Evolutionary conservation across 2,113 vertebrate genomes (phyloP), one percentile per base, ranked within the genome.

Genomic region (Myxocyprinus asiaticus): DNA sequence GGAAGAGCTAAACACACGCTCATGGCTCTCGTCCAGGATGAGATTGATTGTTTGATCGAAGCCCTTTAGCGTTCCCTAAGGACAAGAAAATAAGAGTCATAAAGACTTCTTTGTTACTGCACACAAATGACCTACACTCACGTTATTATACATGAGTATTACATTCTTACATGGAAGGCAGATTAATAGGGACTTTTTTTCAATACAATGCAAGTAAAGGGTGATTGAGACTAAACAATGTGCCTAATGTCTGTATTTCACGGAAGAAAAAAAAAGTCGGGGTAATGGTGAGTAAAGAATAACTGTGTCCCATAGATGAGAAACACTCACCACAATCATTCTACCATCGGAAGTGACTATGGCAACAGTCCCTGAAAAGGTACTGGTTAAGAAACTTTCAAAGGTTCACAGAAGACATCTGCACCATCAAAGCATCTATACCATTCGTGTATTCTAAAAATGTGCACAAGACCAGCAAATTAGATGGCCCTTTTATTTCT

Each of bases 41-140:
- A 99, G 92, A 88, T 99, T 99, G 89, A 99, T 99, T 75, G 98
- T 98, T 91, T 99, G 98, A 90, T 99, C 98, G 87, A 99, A 99
- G 81, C 98, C 98, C 88, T 99, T 99, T 67, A 99, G 90, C 0
- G 98, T 99, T 62, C 98, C 98, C 97, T 99, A 71, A 48, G 79
- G 67, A 81, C 65, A 70, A 71, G 15, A 82, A 0, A 83, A 58
- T 9, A 58, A 33, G 11, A 47, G 9, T 14, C 50, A 70, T 7
- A 61, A 50, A 17, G 0, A 42, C 10, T 12, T 1, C 9, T 42
- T 75, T 59, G 17, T 67, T 15, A 65, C 14, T 15, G 58, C 73
- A 76, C 17, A 79, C 2, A 22, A 10, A 65, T 33, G 1, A 33
- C 22, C 22, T 3, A 33, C 22, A 33, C 22, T 33, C 22, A 33